Base-by-base conservation (phyloP, 2,797 vertebrate species). In the Hozukius guyotensis region DNA sequence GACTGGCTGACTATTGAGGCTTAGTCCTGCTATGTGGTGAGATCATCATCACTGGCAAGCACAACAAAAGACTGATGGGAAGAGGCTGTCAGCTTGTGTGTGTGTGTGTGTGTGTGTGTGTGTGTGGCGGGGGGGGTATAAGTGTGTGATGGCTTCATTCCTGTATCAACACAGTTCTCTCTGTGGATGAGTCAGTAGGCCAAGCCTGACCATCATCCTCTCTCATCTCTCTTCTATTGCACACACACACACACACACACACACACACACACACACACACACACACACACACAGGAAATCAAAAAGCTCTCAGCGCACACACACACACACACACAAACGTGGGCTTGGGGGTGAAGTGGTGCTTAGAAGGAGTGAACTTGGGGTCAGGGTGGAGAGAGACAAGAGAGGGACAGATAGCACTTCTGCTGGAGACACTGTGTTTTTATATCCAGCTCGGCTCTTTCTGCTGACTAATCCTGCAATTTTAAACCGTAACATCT, bases 11-110 rank as follows among this genome's bases (percentile, higher is more conserved):
- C 86, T 87, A 75, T 80, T 75, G 81, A 86, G 75, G 92, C 88
- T 92, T 87, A 87, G 70, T 89, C 81, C 57, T 87, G 84, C 90
- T 91, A 90, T 91, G 90, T 86, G 90, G 89, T 93, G 94, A 95
- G 89, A 91, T 94, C 93, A 93, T 92, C 89, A 84, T 85, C 84
- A 74, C 80, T 87, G 80, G 89, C 77, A 90, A 88, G 86, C 77
- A 71, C 87, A 92, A 93, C 89, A 93, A 92, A 90, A 88, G 88
- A 73, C 75, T 89, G 91, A 88, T 91, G 89, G 85, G 86, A 93
- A 93, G 85, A 80, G 89, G 85, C 88, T 82, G 77, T 88, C 73
- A 78, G 83, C 78, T 69, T 68, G 69, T 85, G 83, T 75, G 78
- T 72, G 34, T 59, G 24, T 73, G 20, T 65, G 72, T 69, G 68